Evolutionary conservation across 2,888 invertebrate genomes (phyloP).

Genomic region (Sinotaia quadrata): DNA sequence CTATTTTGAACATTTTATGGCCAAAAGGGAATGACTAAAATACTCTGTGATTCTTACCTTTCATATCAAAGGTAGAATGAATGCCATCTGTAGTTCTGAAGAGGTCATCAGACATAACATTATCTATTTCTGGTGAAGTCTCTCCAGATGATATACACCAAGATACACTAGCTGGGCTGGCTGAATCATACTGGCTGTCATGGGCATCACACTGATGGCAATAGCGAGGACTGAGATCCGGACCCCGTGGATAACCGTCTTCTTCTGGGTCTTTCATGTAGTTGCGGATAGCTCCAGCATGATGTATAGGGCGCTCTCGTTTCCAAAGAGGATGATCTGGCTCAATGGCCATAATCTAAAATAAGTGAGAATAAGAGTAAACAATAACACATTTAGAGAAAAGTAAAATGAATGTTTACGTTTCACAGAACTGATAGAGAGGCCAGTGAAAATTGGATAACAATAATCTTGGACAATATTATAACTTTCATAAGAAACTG

Average conservation of each 20-base stretch:
- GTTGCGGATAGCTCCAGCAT: constrained; percentile 68
- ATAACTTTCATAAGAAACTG: too few species aligned
- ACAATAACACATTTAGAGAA: background rate
- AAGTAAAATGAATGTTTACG: too few species aligned
- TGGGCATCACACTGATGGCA: constrained; percentile 53
- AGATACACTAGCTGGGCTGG: constrained; percentile 56
- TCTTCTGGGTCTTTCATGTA: constrained; percentile 62
- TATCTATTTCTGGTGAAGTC: constrained; percentile 38
- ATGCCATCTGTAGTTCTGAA: background rate
- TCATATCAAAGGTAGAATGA: constrained; percentile 26
- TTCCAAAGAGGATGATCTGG: constrained; percentile 65
- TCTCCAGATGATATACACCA: constrained; percentile 60
- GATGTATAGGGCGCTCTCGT: constrained; percentile 64
- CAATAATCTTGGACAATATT: too few species aligned
- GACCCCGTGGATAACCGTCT: constrained; percentile 67
- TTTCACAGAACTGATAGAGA: too few species aligned
- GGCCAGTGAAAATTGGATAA: too few species aligned
- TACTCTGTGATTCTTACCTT: too few species aligned
- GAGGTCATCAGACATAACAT: background rate
- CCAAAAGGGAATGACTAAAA: too few species aligned
- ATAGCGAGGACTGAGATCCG: constrained; percentile 54
- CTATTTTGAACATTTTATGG: too few species aligned
- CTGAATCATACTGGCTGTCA: constrained; percentile 62
- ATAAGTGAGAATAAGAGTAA: background rate
- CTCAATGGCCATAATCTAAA: constrained; percentile 68